Conservation (phyloP, 2,888 invertebrate genomes). For the Melieria crassipennis region DNA sequence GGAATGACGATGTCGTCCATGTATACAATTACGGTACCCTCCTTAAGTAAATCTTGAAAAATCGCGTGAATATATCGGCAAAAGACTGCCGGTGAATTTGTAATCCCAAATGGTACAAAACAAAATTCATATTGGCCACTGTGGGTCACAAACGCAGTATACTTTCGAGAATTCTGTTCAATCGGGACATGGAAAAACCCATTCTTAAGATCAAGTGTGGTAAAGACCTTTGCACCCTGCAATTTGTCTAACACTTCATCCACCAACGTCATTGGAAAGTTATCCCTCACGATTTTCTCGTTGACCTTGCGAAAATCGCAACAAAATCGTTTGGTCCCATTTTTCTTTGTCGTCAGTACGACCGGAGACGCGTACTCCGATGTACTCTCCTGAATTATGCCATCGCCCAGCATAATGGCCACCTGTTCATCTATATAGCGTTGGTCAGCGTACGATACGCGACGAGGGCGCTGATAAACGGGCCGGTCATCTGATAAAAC, state of each 20-base stretch:
- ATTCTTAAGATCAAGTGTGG: constrained; percentile 38
- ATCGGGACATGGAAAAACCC: constrained; percentile 37
- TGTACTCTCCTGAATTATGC: constrained; percentile 4
- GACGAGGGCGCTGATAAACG: constrained; percentile 9
- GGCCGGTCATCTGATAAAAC: constrained; percentile 1
- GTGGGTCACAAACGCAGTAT: constrained; percentile 51
- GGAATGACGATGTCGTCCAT: constrained; percentile 38
- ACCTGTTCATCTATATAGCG: constrained; percentile 6
- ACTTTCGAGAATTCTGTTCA: background rate
- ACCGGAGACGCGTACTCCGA: constrained; percentile 13
- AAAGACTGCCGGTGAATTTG: constrained; percentile 48
- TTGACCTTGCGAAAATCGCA: constrained; percentile 41
- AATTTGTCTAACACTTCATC: constrained; percentile 39
- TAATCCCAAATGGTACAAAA: constrained; percentile 59
- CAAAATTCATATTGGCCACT: constrained; percentile 52
- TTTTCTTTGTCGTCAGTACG: constrained; percentile 25
- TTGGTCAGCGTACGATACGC: constrained; percentile 6
- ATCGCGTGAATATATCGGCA: constrained; percentile 28
- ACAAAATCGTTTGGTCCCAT: constrained; percentile 33
- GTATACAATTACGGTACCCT: constrained; percentile 27
- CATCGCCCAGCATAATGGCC: background rate
- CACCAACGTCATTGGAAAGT: constrained; percentile 21
- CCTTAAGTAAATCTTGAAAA: constrained; percentile 14
- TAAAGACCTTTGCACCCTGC: constrained; percentile 22
- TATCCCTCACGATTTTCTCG: constrained; percentile 32